phyloP scores from a whole-genome alignment of 2,888 invertebrate species.

The Agriopis leucophaearia region DNA sequence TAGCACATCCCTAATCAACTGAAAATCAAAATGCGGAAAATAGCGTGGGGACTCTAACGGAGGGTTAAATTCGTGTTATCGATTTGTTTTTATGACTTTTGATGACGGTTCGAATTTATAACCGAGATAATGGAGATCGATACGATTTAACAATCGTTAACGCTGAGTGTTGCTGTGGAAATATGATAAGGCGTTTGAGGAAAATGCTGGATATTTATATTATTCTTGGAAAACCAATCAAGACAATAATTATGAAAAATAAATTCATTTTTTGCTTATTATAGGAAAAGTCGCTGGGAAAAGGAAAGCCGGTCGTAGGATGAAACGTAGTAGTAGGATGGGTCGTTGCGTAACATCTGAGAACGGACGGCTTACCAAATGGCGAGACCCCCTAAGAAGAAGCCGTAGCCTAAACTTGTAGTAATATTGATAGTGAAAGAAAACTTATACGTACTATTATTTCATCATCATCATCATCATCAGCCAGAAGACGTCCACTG shows the following conservation, averaged over 20 bases:
- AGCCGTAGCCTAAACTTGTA: no score
- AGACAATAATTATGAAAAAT: neutral
- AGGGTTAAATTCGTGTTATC: slow-evolving; percentile 83
- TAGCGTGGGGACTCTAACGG: slow-evolving; percentile 77
- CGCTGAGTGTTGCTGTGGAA: slow-evolving; percentile 8
- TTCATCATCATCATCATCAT: no score
- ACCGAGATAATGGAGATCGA: slow-evolving; percentile 50
- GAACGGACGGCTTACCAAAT: no score
- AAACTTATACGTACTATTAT: no score
- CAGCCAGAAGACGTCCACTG: no score
- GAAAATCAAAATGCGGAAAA: slow-evolving; percentile 86
- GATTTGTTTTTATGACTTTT: slow-evolving; percentile 82
- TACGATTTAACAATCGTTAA: slow-evolving; percentile 42
- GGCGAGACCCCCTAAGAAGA: no score
- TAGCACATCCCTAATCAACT: slow-evolving; percentile 40
- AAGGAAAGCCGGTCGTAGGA: no score
- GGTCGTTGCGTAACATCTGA: no score
- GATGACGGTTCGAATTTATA: slow-evolving; percentile 75
- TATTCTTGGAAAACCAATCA: neutral
- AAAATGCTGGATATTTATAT: neutral
- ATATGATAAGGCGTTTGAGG: slow-evolving; percentile 14
- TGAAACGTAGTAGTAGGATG: no score
- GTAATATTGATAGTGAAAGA: no score
- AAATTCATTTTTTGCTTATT: neutral
- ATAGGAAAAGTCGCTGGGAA: no score